A percentile compares a stretch with the other conserved stretches of the same genome.
Evolutionary conservation across 2,797 vertebrate genomes (phyloP).

Genomic region (Rhinophrynus dorsalis): DNA sequence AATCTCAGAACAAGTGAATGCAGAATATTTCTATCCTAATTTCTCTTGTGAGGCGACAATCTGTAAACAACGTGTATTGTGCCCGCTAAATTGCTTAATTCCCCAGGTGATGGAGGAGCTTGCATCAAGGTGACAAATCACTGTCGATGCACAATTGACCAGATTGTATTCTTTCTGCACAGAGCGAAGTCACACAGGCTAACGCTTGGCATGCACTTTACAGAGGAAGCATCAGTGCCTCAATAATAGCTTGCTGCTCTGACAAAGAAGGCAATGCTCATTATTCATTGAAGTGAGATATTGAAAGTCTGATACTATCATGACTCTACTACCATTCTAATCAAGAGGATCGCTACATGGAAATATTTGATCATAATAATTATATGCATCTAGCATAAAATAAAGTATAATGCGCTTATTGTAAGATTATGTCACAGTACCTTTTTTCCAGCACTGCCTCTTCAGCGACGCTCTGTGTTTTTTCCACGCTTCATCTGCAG

Average conservation of each 20-base stretch:
- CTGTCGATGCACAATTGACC: neutral
- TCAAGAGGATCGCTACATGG: too few relatives aligned
- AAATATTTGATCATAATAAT: too few relatives aligned
- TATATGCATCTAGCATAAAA: too few relatives aligned
- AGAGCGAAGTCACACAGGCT: neutral
- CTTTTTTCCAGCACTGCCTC: too few relatives aligned
- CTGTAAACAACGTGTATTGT: slow-evolving; percentile 21
- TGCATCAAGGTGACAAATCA: slow-evolving; percentile 11
- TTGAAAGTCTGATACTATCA: neutral
- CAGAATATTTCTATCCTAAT: neutral
- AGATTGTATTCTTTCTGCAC: neutral
- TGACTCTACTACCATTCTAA: too few relatives aligned
- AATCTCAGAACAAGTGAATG: neutral
- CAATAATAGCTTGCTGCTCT: neutral
- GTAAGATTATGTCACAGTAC: too few relatives aligned
- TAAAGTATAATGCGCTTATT: too few relatives aligned
- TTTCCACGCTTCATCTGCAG: too few relatives aligned
- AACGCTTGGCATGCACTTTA: neutral
- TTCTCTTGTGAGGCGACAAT: neutral
- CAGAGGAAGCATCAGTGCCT: neutral
- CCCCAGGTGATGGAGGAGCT: neutral
- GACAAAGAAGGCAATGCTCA: neutral
- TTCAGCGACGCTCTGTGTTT: too few relatives aligned
- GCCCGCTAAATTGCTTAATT: slow-evolving; percentile 14
- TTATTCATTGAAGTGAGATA: neutral